Evolutionary conservation across 92 coral and sea anemone genomes (phyloP), one percentile per base, ranked within the genome.

Genomic region (Muricea muricata): DNA sequence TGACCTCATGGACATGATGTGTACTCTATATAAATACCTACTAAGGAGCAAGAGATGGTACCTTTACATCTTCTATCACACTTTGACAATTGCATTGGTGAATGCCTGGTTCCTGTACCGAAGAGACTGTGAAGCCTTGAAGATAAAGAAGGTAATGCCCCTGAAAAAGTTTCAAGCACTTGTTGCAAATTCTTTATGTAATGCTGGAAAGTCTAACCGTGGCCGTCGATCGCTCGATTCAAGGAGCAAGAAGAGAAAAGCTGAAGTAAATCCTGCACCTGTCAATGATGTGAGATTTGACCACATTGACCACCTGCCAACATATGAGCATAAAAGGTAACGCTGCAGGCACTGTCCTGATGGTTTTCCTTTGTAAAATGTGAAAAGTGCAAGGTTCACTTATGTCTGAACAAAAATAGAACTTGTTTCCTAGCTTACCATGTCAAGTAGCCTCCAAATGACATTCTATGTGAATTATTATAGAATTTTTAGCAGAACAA

Each of bases 51-150:
- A 34, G 21, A 70, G 76, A n/a, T 70, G 76, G 76, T 70, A 70
- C 12, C 6, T 70, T 6, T 70, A 70, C 33, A 70, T 70, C 6
- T 70, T 70, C 21, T 70, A 70, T 29, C 76, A 70, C 15, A 70
- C 76, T 6, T 28, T 70, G 21, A 35, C 76, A 14, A 70, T 70
- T 70, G 76, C 76, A 11, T 18, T 70, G 31, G 76, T n/a, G 3
- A 70, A 70, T 70, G 76, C 76, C 35, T 70, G 76, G 76, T 32
- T 70, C 48, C 52, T 70, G 50, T 70, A 70, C 76, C 35, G 32
- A 34, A 1, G 76, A 12, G 52, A 70, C 39, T 67, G 41, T 46
- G 33, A 67, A 17, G 33, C 33, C 47, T 9, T 67, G 18, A 67
- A 67, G n/a, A 29, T 33, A 25, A 29, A 29, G 21, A 33, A 67